Base-by-base conservation (phyloP, 2,888 invertebrate species). In the Deilephila porcellus region DNA sequence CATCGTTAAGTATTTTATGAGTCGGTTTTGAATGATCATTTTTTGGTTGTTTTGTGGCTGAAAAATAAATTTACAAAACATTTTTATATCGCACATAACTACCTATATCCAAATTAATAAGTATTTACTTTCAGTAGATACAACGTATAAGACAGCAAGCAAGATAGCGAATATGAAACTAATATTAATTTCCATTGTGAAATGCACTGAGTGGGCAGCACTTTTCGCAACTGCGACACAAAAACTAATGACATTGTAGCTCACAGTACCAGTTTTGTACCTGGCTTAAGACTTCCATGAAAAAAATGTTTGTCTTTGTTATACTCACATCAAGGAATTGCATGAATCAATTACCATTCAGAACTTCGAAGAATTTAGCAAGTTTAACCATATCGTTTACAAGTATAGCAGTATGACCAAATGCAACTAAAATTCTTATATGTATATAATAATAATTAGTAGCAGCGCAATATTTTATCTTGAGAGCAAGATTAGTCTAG, bases 21-120 rank as follows among this genome's bases (percentile, higher is more conserved):
- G 76, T 75, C 4, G 75, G 60, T 71, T 83, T 85, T 6, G 76
- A 73, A 11, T 77, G 82, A 32, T 74, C 73, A 20, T 82, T 80
- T 32, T 83, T 83, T 52, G 83, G 76, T 71, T 83, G 84, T 62
- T 76, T 82, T 34, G 82, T 82, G 11, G 78, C 88, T 89, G 77
- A 74, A 81, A 74, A 59, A 75, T 45, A 53, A 70, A 3, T 11
- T 37, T n/a, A 56, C 4, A 6, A 56, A 56, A 56, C 19, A n/a
- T 56, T 45, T 32, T 45, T 45, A 3, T 45, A 45, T 45, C 1
- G 14, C 45, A 45, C 45, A 11, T 45, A 11, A 45, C 11, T 11
- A 45, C 45, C 1, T 19, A 17, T 53, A 53, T 19, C 53, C 53
- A 53, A 37, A 37, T 37, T 8, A 37, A 37, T 8, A 8, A 4